These are phyloP conservation scores for Sinella curviseta DNA, from an alignment of 1,140 invertebrate species.

Conservation along the genomic window DNA sequence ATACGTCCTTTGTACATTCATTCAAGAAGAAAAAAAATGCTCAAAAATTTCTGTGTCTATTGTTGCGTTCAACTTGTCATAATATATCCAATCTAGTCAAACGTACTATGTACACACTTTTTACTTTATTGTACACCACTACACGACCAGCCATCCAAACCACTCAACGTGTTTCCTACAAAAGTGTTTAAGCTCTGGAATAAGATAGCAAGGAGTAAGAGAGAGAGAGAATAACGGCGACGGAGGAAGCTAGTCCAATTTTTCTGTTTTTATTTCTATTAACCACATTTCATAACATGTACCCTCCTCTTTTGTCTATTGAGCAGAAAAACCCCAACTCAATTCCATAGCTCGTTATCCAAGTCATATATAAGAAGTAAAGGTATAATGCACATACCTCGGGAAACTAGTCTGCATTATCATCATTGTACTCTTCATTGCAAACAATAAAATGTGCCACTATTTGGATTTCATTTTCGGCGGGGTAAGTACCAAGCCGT, in stretches of 20 bases:
- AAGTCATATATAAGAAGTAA: too few relatives aligned
- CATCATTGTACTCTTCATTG: neutral
- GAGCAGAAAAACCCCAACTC: neutral
- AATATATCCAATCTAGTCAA: too few relatives aligned
- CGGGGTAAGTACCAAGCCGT: neutral
- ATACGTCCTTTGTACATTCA: too few relatives aligned
- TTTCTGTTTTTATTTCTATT: slow-evolving; percentile 20
- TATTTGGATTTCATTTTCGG: neutral
- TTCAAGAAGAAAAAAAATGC: neutral
- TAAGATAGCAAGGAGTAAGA: neutral
- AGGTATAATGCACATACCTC: too few relatives aligned
- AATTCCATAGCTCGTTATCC: neutral
- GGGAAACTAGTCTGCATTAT: neutral
- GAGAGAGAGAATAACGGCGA: neutral
- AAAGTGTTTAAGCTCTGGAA: neutral
- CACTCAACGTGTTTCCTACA: too few relatives aligned
- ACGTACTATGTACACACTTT: too few relatives aligned
- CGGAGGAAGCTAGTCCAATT: neutral
- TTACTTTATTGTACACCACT: too few relatives aligned
- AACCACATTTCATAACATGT: slow-evolving; percentile 17
- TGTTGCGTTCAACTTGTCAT: slow-evolving; percentile 11
- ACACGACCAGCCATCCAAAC: too few relatives aligned
- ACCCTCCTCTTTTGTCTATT: neutral
- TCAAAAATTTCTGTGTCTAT: neutral
- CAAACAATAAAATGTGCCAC: slow-evolving; percentile 8